Evolutionary conservation across 2,113 vertebrate genomes (phyloP).

Genomic region (Leucoraja erinaceus): DNA sequence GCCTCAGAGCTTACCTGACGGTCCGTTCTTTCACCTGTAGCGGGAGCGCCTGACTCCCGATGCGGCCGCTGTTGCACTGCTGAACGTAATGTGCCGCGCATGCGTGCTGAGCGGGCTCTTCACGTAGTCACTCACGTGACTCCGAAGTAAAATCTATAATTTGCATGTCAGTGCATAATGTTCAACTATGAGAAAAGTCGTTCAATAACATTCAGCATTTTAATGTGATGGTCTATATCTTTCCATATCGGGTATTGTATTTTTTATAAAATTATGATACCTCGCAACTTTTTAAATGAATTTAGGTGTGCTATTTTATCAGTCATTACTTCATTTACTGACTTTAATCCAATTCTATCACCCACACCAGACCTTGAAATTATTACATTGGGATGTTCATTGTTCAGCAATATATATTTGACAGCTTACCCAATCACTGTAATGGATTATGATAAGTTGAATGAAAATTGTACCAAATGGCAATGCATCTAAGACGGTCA

Average conservation of each 20-base stretch:
- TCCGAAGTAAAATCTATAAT: not conserved
- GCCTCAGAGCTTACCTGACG: too few relatives aligned
- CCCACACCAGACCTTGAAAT: constrained; percentile 3
- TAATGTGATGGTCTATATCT: not conserved
- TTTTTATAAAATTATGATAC: not conserved
- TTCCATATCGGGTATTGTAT: constrained; percentile 10
- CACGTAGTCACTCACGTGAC: too few relatives aligned
- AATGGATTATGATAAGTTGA: constrained; percentile 53
- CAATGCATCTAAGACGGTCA: constrained; percentile 63
- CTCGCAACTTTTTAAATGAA: not conserved
- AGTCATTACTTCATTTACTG: not conserved
- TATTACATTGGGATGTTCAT: constrained; percentile 34
- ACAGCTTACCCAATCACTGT: constrained; percentile 29
- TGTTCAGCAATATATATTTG: constrained; percentile 30
- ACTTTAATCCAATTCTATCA: constrained; percentile 23
- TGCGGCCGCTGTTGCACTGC: too few relatives aligned
- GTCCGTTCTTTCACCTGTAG: too few relatives aligned
- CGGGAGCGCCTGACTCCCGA: too few relatives aligned
- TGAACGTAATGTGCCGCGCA: too few relatives aligned
- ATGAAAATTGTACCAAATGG: constrained; percentile 50
- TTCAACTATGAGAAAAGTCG: not conserved
- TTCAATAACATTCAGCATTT: not conserved
- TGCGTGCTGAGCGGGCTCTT: too few relatives aligned
- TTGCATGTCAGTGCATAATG: not conserved
- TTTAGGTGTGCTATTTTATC: not conserved